A percentile compares a stretch with the other conserved stretches of the same genome.
Evolutionary conservation across 2,113 vertebrate species (phyloP).

Genomic region (Glaucomys volans): DNA sequence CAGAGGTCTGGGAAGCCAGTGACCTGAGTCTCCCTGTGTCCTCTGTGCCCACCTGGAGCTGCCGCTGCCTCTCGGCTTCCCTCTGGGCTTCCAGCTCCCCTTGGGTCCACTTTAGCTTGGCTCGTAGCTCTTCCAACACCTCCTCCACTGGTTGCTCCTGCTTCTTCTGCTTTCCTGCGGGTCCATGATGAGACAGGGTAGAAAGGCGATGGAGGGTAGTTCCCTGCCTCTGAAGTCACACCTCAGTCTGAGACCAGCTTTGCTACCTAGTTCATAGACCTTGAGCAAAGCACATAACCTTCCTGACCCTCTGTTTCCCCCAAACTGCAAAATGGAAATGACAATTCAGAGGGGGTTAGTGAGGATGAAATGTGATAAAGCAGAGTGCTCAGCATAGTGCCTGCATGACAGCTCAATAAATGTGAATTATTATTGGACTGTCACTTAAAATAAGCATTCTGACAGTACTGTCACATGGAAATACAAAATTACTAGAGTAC

Average conservation of each 20-base stretch:
- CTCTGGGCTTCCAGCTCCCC: slow-evolving; percentile 83
- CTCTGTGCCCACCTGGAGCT: slow-evolving; percentile 79
- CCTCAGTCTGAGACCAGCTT: background rate
- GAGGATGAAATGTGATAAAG: background rate
- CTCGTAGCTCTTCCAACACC: slow-evolving; percentile 85
- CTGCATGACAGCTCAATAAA: background rate
- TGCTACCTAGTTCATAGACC: background rate
- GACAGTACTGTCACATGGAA: background rate
- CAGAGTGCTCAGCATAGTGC: background rate
- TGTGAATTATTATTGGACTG: background rate
- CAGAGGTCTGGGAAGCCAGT: rapidly evolving
- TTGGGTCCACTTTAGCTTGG: slow-evolving; percentile 82
- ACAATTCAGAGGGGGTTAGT: background rate
- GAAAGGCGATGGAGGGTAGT: rapidly evolving
- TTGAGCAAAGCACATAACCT: background rate
- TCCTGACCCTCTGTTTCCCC: background rate
- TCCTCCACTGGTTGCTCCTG: slow-evolving; percentile 84
- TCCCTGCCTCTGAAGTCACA: background rate
- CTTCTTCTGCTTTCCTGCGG: slow-evolving; percentile 84
- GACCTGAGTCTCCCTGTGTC: rapidly evolving
- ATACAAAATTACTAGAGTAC: background rate
- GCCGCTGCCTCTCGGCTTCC: slow-evolving; percentile 77
- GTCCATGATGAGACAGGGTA: background rate
- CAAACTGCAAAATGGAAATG: background rate
- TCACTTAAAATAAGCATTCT: background rate